Conservation (phyloP, 2,888 invertebrate species). For the Phania funesta region DNA sequence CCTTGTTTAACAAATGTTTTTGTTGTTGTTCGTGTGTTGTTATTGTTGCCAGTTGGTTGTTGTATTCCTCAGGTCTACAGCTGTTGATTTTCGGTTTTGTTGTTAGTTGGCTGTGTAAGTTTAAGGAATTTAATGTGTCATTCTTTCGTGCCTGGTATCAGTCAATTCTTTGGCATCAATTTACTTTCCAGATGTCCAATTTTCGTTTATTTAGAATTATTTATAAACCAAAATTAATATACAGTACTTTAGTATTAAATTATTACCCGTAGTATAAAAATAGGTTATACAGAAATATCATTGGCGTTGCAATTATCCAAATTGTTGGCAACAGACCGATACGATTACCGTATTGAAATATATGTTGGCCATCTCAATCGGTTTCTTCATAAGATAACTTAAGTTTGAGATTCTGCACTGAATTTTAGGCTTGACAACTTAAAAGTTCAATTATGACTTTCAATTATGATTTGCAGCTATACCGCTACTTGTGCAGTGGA, state of each 20-base stretch:
- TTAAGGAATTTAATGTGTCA: constrained; percentile 65
- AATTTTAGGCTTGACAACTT: too few species aligned
- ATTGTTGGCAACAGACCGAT: too few species aligned
- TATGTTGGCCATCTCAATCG: too few species aligned
- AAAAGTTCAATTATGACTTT: too few species aligned
- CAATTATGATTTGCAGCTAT: too few species aligned
- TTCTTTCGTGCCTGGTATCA: constrained; percentile 49
- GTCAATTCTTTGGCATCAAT: constrained; percentile 35
- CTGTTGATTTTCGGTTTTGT: constrained; percentile 24
- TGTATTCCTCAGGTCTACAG: constrained; percentile 32
- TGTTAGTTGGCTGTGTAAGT: constrained; percentile 11
- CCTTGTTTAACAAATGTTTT: constrained; percentile 49
- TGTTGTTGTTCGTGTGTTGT: not conserved
- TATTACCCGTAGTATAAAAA: not conserved
- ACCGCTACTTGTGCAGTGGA: too few species aligned
- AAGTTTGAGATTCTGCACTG: too few species aligned
- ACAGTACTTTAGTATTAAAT: not conserved
- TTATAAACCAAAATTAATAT: constrained; percentile 10
- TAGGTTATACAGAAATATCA: too few species aligned
- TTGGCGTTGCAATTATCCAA: too few species aligned
- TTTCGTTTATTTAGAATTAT: not conserved
- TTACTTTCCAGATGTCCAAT: constrained; percentile 12
- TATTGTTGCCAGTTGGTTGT: not conserved
- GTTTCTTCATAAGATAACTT: too few species aligned
- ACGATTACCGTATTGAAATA: too few species aligned